Conservation (phyloP, 2,113 vertebrate genomes). For the Pipra filicauda region DNA sequence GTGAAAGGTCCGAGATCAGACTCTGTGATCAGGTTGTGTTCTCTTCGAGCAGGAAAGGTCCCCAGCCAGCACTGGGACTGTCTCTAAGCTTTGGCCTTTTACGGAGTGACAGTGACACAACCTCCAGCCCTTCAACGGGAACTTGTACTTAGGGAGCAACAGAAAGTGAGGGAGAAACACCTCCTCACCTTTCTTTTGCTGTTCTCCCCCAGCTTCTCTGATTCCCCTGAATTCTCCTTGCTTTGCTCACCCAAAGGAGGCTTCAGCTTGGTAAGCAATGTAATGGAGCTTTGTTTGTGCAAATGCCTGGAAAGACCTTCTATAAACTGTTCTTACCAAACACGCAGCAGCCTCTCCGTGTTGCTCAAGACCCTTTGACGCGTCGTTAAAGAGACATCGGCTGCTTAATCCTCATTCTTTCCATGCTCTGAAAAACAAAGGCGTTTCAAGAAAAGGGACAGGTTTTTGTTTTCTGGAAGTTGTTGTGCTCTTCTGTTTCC, state of each 20-base stretch:
- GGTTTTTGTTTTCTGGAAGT: slow-evolving; percentile 28
- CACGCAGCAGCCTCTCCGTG: neutral
- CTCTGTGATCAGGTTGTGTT: neutral
- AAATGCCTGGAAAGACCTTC: neutral
- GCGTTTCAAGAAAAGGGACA: neutral
- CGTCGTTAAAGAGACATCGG: neutral
- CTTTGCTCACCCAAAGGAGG: neutral
- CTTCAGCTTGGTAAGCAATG: neutral
- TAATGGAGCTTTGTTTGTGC: neutral
- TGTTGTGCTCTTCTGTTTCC: neutral
- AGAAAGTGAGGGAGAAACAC: neutral
- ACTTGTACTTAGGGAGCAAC: neutral
- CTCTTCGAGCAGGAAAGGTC: neutral
- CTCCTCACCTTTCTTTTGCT: neutral
- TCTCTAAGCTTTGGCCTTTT: neutral
- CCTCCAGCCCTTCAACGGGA: neutral
- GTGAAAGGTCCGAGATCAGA: neutral
- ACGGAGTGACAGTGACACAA: neutral
- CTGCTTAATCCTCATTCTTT: neutral
- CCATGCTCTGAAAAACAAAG: neutral
- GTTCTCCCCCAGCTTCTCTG: neutral
- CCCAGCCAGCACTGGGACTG: neutral
- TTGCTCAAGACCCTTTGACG: slow-evolving; percentile 14
- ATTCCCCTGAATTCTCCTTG: neutral
- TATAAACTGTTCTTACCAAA: neutral